Conservation (phyloP, 2,888 invertebrate species). For the Graphium colonna region DNA sequence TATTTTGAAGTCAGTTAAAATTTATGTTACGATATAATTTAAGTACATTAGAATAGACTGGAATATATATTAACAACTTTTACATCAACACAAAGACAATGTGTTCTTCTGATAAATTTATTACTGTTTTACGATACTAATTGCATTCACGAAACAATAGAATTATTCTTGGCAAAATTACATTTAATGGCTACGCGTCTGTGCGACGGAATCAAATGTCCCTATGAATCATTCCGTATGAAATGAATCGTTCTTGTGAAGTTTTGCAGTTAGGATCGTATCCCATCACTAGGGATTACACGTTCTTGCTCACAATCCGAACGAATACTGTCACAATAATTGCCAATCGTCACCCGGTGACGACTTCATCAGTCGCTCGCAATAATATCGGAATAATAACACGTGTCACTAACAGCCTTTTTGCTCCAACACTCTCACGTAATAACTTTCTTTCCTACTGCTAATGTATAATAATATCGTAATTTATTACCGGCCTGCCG, state of each 20-base stretch:
- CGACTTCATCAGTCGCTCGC: conserved; percentile 46
- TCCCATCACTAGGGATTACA: conserved; percentile 5
- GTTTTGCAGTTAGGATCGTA: conserved; percentile 3
- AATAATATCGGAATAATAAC: conserved; percentile 47
- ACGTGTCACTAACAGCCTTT: conserved; percentile 46
- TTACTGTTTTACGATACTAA: too few species aligned
- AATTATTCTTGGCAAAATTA: too few species aligned
- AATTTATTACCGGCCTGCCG: conserved; percentile 39
- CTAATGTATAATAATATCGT: conserved; percentile 33
- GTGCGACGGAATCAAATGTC: neutral
- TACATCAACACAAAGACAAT: too few species aligned
- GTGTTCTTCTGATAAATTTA: too few species aligned
- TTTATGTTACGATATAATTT: too few species aligned
- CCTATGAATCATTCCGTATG: neutral
- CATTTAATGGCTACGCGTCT: neutral
- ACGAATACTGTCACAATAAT: conserved; percentile 33
- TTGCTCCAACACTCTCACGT: conserved; percentile 34
- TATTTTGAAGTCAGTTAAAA: too few species aligned
- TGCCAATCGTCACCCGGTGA: conserved; percentile 37
- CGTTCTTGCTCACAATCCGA: conserved; percentile 24
- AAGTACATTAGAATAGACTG: too few species aligned
- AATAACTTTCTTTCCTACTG: conserved; percentile 44
- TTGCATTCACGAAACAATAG: too few species aligned
- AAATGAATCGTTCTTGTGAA: neutral
- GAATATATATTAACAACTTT: too few species aligned